Conservation (phyloP, 37 sponge, comb jelly and placozoan species). For the Ianthella basta region DNA sequence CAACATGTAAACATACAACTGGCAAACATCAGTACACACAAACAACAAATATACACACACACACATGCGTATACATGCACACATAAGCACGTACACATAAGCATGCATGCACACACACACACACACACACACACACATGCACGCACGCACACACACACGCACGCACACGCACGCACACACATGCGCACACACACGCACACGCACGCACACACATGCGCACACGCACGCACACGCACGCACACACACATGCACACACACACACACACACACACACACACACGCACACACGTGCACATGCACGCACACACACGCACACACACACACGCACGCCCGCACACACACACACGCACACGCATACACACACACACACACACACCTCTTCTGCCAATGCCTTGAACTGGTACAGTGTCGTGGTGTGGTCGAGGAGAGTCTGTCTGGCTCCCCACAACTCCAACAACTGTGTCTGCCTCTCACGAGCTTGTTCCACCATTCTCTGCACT, state of each 20-base stretch:
- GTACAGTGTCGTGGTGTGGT: conserved; percentile 40
- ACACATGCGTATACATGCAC: neutral
- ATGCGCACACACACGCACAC: conserved; percentile 8
- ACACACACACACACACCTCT: neutral
- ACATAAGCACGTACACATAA: neutral
- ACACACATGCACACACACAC: neutral
- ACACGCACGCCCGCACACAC: conserved; percentile 9
- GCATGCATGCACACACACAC: neutral
- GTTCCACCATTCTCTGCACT: conserved; percentile 2
- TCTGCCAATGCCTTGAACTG: conserved; percentile 44
- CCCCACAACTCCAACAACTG: conserved; percentile 43
- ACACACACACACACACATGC: conserved; percentile 19
- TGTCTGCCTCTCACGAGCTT: neutral
- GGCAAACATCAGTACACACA: neutral
- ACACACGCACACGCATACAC: neutral
- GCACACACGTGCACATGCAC: neutral
- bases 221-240: too few relatives aligned
- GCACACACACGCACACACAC: neutral
- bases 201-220: too few relatives aligned
- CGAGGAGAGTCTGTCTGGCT: conserved; percentile 29
- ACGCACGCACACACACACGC: neutral
- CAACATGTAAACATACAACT: neutral
- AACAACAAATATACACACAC: neutral
- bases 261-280: neutral
- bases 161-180: neutral